Conservation (phyloP, 1,140 invertebrate genomes). For the Drosophila athabasca region DNA sequence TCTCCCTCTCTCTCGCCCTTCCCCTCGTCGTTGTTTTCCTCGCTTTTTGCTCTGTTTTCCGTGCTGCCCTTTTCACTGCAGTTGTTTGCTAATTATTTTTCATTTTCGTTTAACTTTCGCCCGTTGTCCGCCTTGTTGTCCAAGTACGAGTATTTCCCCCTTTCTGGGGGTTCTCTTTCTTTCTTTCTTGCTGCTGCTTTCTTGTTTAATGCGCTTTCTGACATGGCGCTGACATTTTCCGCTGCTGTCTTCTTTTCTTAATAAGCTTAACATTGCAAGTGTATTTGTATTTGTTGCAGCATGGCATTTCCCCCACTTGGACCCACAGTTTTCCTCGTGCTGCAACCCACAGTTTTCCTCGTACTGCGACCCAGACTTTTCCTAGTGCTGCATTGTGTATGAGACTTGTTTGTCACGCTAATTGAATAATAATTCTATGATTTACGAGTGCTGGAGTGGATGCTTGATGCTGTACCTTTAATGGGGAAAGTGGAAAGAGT, state of each 20-base stretch:
- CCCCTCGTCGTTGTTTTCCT: not conserved
- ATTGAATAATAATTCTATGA: constrained; percentile 65
- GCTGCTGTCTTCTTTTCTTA: constrained; percentile 30
- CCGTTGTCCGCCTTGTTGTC: constrained; percentile 32
- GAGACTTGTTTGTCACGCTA: constrained; percentile 57
- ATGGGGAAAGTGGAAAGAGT: not conserved
- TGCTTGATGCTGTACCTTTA: not conserved
- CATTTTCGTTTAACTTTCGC: constrained; percentile 55
- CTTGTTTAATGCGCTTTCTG: constrained; percentile 58
- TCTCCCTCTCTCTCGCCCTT: not conserved
- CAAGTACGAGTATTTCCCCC: constrained; percentile 26
- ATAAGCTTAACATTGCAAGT: constrained; percentile 33
- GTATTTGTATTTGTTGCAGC: constrained; percentile 12
- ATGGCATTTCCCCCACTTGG: constrained; percentile 18
- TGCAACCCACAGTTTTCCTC: constrained; percentile 14
- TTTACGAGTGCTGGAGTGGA: constrained; percentile 13
- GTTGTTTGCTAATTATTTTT: constrained; percentile 73
- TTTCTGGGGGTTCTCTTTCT: not conserved
- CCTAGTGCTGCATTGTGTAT: constrained; percentile 55
- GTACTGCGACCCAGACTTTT: constrained; percentile 20
- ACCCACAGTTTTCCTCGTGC: constrained; percentile 12
- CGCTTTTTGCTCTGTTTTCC: not conserved
- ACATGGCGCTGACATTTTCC: constrained; percentile 56
- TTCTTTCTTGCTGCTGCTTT: constrained; percentile 3
- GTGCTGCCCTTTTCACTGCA: constrained; percentile 22